These are phyloP conservation scores for Cephus pulcher DNA, from an alignment of 2,888 invertebrate species.

Conservation along the genomic window DNA sequence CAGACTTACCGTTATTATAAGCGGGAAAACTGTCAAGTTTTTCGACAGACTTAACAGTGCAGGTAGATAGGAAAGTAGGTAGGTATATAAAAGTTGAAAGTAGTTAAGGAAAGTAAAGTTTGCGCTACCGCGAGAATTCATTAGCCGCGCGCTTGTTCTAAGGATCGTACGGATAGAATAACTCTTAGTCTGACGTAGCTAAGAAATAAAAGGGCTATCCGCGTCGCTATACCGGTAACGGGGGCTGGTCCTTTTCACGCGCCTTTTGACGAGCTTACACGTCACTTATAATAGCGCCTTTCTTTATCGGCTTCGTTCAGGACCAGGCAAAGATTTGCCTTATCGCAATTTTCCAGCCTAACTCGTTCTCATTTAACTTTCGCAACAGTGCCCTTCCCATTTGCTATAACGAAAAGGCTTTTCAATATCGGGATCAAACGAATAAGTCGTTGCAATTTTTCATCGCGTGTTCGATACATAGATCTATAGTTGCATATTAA, in stretches of 20 bases:
- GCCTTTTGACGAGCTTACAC: neutral
- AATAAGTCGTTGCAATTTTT: neutral
- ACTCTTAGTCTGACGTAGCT: neutral
- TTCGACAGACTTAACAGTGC: neutral
- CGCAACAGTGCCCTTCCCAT: slow-evolving; percentile 19
- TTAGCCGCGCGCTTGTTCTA: slow-evolving; percentile 32
- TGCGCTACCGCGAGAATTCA: slow-evolving; percentile 27
- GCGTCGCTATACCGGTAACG: neutral
- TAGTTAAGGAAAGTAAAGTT: slow-evolving; percentile 34
- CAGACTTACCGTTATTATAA: neutral
- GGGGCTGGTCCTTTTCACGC: neutral
- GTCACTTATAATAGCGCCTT: neutral
- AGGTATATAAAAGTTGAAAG: slow-evolving; percentile 23
- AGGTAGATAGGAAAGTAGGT: neutral
- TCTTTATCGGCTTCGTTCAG: slow-evolving; percentile 35
- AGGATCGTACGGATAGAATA: slow-evolving; percentile 17
- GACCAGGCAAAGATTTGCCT: slow-evolving; percentile 25
- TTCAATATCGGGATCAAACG: neutral
- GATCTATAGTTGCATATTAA: neutral
- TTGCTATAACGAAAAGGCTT: neutral
- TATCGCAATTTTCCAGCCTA: slow-evolving; percentile 41
- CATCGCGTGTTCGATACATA: neutral
- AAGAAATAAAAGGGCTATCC: neutral
- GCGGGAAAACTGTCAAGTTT: neutral
- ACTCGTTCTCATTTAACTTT: slow-evolving; percentile 41